phyloP scores from a whole-genome alignment of 2,113 vertebrate genomes.

The Forbesichthys agassizii region DNA sequence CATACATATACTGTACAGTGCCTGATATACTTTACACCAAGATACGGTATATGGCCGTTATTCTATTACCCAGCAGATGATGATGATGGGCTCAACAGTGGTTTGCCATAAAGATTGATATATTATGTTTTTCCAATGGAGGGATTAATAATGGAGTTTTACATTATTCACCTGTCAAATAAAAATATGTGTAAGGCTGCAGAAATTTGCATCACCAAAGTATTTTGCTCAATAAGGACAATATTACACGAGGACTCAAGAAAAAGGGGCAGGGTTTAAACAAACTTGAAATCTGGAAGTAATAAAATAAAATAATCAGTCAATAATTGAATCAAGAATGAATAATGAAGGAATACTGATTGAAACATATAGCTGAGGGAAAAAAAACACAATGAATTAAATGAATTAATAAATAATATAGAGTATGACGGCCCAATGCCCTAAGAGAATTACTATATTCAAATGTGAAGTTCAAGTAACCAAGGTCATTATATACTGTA shows the following conservation, averaged over 20 bases:
- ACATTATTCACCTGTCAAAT: conserved; percentile 17
- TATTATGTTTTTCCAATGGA: not conserved
- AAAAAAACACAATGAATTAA: conserved; percentile 10
- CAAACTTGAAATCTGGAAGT: too few relatives aligned
- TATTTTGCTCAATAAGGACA: conserved; percentile 26
- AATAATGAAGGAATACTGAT: conserved; percentile 32
- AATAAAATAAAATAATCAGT: too few relatives aligned
- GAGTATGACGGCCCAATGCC: conserved; percentile 38
- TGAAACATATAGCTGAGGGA: conserved; percentile 48
- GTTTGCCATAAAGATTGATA: conserved; percentile 27
- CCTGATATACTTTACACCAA: too few relatives aligned
- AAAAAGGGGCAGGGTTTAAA: not conserved
- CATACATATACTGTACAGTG: too few relatives aligned
- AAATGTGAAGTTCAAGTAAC: too few relatives aligned
- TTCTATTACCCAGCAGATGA: too few relatives aligned
- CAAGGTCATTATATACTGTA: too few relatives aligned
- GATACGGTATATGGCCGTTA: too few relatives aligned
- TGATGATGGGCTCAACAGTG: not conserved
- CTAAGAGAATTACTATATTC: conserved; percentile 25
- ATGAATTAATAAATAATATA: conserved; percentile 9
- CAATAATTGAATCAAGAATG: too few relatives aligned
- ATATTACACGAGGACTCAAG: conserved; percentile 15
- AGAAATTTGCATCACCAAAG: conserved; percentile 17
- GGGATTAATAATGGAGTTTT: conserved; percentile 21
- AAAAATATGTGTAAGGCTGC: not conserved